Conservation (phyloP, 2,113 vertebrate genomes). For the Poecile atricapillus region DNA sequence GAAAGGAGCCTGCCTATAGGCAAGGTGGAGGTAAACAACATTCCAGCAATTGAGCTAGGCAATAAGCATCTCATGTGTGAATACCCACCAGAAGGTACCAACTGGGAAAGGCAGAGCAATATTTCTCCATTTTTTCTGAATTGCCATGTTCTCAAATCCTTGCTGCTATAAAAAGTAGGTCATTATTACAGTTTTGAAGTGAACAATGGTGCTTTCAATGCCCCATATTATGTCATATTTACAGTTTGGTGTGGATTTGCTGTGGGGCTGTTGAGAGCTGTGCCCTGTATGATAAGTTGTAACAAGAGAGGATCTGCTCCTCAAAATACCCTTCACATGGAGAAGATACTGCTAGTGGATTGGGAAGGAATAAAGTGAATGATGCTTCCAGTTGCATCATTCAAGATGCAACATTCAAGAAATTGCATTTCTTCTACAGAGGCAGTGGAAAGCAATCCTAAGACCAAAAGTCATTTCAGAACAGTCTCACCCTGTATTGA, state of each 20-base stretch:
- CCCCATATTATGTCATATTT: neutral
- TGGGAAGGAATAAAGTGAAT: neutral
- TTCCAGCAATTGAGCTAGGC: neutral
- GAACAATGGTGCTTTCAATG: rapidly evolving
- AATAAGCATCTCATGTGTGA: neutral
- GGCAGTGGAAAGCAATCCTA: neutral
- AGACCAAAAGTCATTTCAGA: neutral
- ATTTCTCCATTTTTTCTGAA: neutral
- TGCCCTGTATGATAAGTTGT: neutral
- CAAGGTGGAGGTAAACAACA: neutral
- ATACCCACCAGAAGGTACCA: neutral
- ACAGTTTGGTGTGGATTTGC: neutral
- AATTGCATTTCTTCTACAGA: neutral
- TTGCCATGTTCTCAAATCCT: neutral
- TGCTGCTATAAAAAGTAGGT: neutral
- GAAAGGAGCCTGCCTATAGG: neutral
- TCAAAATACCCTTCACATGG: neutral
- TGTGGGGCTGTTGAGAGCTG: neutral
- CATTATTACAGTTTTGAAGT: neutral
- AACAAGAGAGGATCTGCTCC: neutral
- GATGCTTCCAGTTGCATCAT: neutral
- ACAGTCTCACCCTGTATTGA: neutral
- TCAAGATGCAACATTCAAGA: too few relatives aligned
- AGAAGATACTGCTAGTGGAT: neutral
- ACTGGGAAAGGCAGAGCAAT: neutral